Percentiles rank a stretch among this genome's conserved stretches.
phyloP scores from a whole-genome alignment of 2,797 vertebrate genomes.

The Miichthys miiuy region DNA sequence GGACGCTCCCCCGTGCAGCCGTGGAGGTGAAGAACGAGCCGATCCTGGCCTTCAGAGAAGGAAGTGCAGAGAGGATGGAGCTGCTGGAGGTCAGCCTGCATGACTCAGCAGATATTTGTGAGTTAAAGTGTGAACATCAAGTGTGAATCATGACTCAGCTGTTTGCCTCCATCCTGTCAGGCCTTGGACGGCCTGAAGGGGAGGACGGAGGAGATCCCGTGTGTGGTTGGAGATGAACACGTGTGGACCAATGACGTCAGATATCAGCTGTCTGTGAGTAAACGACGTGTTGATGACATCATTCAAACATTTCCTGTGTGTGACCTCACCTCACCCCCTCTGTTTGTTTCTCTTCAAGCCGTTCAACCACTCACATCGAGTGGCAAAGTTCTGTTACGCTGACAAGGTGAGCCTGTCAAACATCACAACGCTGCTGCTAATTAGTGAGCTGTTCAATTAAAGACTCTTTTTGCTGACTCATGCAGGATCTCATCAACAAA shows the following conservation, averaged over 20 bases:
- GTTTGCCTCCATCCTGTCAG: slow-evolving; percentile 69
- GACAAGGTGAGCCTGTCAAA: slow-evolving; percentile 86
- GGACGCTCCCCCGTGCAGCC: slow-evolving; percentile 76
- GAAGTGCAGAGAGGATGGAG: slow-evolving; percentile 87
- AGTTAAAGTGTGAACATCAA: too few species aligned
- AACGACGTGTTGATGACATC: too few species aligned
- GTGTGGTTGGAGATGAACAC: slow-evolving; percentile 92
- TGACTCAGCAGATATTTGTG: too few species aligned
- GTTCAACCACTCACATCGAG: slow-evolving; percentile 92
- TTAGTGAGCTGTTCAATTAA: neutral
- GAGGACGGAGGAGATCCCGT: slow-evolving; percentile 91
- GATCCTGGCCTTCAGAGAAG: slow-evolving; percentile 87
- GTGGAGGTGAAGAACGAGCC: slow-evolving; percentile 93
- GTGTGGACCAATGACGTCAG: slow-evolving; percentile 91
- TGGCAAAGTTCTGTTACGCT: slow-evolving; percentile 96
- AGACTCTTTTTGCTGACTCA: neutral
- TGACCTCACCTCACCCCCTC: slow-evolving; percentile 5
- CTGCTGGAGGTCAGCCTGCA: slow-evolving; percentile 87
- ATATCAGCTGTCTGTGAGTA: slow-evolving; percentile 93
- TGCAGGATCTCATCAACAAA: slow-evolving; percentile 91
- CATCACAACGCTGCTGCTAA: too few species aligned
- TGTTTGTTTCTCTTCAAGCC: slow-evolving; percentile 82
- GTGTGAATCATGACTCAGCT: too few species aligned
- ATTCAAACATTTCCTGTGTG: slow-evolving; percentile 80
- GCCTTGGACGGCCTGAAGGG: slow-evolving; percentile 86